Conservation (phyloP, 2,888 invertebrate genomes). For the Argyra leucocephala region DNA sequence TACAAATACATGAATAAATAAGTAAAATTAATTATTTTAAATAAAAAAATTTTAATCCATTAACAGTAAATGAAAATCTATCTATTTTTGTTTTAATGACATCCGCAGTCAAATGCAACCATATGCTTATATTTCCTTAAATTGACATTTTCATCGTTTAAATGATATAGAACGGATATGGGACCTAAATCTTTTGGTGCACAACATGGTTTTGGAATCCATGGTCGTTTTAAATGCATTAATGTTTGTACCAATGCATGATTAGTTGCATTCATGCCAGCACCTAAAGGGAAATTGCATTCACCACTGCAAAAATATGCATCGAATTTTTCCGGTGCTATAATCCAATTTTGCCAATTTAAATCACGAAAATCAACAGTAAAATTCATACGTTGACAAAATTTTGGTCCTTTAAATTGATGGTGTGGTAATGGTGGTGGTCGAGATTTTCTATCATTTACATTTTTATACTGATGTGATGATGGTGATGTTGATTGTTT, state of each 20-base stretch:
- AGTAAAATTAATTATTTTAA: too few species aligned
- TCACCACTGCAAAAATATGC: conserved; percentile 89
- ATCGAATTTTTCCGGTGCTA: conserved; percentile 88
- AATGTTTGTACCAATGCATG: conserved; percentile 91
- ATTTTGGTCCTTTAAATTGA: conserved; percentile 45
- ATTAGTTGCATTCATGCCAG: conserved; percentile 90
- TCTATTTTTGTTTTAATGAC: conserved; percentile 54
- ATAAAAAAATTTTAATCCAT: too few species aligned
- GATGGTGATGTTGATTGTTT: background rate
- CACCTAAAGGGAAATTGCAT: conserved; percentile 84
- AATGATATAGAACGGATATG: conserved; percentile 81
- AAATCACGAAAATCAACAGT: conserved; percentile 85
- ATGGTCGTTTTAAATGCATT: conserved; percentile 72
- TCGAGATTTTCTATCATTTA: background rate
- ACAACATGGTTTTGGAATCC: conserved; percentile 83
- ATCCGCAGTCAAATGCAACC: conserved; percentile 94
- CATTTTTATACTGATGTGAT: conserved; percentile 2
- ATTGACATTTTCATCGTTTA: conserved; percentile 82
- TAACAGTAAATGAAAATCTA: too few species aligned
- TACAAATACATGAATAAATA: too few species aligned
- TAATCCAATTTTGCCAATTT: conserved; percentile 89
- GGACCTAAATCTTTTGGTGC: conserved; percentile 80
- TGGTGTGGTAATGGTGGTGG: conserved; percentile 4
- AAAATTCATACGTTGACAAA: conserved; percentile 77
- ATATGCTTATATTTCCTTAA: conserved; percentile 89